These are phyloP conservation scores for Ligdia adustata DNA, from an alignment of 2,888 invertebrate species.

Conservation along the genomic window DNA sequence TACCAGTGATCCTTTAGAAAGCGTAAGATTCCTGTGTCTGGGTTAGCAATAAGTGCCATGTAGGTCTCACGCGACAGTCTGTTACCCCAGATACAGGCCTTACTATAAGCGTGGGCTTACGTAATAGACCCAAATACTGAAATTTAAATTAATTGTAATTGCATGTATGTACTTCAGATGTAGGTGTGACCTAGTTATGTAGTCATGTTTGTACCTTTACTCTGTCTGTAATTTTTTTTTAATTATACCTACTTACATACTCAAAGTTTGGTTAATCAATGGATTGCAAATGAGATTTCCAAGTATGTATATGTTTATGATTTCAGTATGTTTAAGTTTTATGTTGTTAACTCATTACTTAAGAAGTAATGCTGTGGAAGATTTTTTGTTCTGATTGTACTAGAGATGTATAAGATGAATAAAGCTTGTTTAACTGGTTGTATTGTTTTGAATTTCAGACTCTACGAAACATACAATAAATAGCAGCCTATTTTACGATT, in stretches of 20 bases:
- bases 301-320: conserved; percentile 34
- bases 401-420: conserved; percentile 71
- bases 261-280: conserved; percentile 41
- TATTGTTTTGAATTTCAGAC: neutral
- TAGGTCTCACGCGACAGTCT: no score
- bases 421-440: conserved; percentile 52
- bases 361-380: conserved; percentile 63
- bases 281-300: conserved; percentile 52
- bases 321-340: conserved; percentile 52
- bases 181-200: neutral
- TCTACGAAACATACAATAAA: no score
- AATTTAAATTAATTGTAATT: no score
- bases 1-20: neutral
- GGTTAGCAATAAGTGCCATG: no score
- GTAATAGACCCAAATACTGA: no score
- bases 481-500: no score
- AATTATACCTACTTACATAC: conserved; percentile 19
- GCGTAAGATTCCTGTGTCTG: conserved; percentile 1
- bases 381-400: conserved; percentile 68
- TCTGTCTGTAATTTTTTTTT: neutral
- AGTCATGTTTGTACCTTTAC: neutral
- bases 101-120: no score
- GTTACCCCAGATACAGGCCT: no score
- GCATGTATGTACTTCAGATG: conserved; percentile 10
- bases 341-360: conserved; percentile 71